Base-by-base conservation (phyloP, 2,888 invertebrate genomes). In the Emmelina monodactyla region DNA sequence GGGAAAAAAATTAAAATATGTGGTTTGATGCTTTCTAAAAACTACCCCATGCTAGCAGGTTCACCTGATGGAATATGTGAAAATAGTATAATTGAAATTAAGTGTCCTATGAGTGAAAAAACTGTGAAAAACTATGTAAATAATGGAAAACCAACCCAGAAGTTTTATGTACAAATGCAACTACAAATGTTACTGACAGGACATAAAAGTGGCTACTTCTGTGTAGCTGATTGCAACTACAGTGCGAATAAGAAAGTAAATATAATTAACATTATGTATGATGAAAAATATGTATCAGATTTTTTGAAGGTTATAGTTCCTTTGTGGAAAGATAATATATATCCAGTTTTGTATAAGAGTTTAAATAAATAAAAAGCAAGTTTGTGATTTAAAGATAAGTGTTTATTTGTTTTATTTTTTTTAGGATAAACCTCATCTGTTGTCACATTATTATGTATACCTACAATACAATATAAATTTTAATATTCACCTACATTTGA, bases 1-100 rank as follows among this genome's bases (percentile, higher is more conserved):
- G 36, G 29, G 5, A 49, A 44, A 40, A 44, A 43, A 40, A 47
- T 45, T 22, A 43, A 42, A 1, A 43, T 42, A n/a, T 43, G 44
- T 46, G 48, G 51, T 2, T 14, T 51, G 1, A 16, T 48, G 6
- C 7, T 50, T 3, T 34, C 16, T 30, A 25, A 36, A 25, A 28
- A 28, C 11, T 28, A 28, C 11, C 28, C 28, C 4, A 28, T 28
- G 28, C 5, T 28, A n/a, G n/a, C 28, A n/a, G 28, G 28, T 28
- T 28, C 11, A 4, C 28, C 28, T n/a, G 11, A 28, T 28, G 28
- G 28, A 11, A 28, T 28, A 4, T 28, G 7, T 28, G n/a, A 28
- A 16, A 13, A 28, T 28, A n/a, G n/a, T 4, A 11, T 28, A n/a
- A 28, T 28, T 28, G 28, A 28, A 28, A 28, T 28, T 11, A 28